phyloP scores from a whole-genome alignment of 2,113 vertebrate genomes.

The Naja naja region DNA sequence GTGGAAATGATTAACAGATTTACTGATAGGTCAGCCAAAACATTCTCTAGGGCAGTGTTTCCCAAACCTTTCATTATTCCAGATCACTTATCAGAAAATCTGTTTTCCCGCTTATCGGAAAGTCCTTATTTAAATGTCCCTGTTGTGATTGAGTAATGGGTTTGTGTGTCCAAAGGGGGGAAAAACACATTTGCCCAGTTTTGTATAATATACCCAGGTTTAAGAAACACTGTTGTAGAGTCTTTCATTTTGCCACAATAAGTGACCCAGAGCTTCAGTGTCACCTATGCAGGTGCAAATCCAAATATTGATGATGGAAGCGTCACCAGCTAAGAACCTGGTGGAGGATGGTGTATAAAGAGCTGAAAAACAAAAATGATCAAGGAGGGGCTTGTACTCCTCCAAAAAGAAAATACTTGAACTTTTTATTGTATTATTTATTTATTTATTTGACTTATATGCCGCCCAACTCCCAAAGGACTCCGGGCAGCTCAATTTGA shows the following conservation, averaged over 20 bases:
- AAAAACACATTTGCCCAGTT: neutral
- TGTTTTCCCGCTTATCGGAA: neutral
- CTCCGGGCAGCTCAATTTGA: too few species aligned
- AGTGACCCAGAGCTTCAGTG: neutral
- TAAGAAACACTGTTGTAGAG: neutral
- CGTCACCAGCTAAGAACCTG: neutral
- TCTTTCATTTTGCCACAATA: neutral
- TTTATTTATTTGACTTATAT: too few species aligned
- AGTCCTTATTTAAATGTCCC: neutral
- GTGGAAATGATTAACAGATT: conserved; percentile 4
- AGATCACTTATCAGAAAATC: neutral
- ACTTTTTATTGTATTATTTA: too few species aligned
- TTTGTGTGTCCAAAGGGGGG: neutral
- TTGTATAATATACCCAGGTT: neutral
- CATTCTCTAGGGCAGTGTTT: neutral
- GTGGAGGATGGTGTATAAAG: neutral
- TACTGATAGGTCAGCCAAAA: neutral
- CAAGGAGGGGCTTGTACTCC: neutral
- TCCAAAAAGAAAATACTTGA: neutral
- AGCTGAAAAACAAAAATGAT: neutral
- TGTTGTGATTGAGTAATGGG: neutral
- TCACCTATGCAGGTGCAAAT: neutral
- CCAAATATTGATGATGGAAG: neutral
- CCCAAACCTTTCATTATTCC: neutral
- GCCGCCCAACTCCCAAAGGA: too few species aligned